Percentiles rank a stretch among this genome's conserved stretches.
Evolutionary conservation across 2,888 invertebrate species (phyloP).

Genomic region (Cephus runcator): DNA sequence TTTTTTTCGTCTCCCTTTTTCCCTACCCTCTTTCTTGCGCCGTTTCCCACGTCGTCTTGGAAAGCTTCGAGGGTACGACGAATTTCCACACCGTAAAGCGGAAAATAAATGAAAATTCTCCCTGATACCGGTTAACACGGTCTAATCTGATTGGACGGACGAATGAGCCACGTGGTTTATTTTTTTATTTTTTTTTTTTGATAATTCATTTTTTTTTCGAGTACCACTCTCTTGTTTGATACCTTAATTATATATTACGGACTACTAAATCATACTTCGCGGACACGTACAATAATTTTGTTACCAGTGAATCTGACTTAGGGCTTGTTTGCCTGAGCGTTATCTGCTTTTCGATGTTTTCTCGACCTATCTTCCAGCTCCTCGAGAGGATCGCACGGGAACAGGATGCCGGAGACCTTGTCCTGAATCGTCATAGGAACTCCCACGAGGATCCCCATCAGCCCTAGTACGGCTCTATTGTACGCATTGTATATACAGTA

Average conservation of each 20-base stretch:
- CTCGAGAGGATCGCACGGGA: constrained; percentile 23
- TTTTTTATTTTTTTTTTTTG: background rate
- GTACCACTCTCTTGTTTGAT: background rate
- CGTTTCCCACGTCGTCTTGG: background rate
- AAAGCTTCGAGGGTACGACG: background rate
- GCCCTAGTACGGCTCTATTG: constrained; percentile 38
- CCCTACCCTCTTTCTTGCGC: background rate
- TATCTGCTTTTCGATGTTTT: background rate
- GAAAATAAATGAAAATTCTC: background rate
- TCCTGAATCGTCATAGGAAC: constrained; percentile 31
- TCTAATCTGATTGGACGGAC: background rate
- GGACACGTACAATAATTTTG: background rate
- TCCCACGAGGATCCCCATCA: constrained; percentile 35
- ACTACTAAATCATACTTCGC: background rate
- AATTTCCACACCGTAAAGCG: background rate
- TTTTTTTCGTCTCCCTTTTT: background rate
- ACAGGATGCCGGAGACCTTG: constrained; percentile 28
- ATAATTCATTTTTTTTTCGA: background rate
- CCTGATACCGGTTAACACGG: background rate
- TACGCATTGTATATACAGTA: constrained; percentile 37
- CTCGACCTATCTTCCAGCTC: constrained; percentile 14
- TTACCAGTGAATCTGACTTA: background rate
- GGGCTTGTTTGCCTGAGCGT: background rate
- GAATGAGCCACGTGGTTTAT: background rate
- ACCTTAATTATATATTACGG: background rate